phyloP scores from a whole-genome alignment of 2,888 invertebrate species.

The Stramonita haemastoma region DNA sequence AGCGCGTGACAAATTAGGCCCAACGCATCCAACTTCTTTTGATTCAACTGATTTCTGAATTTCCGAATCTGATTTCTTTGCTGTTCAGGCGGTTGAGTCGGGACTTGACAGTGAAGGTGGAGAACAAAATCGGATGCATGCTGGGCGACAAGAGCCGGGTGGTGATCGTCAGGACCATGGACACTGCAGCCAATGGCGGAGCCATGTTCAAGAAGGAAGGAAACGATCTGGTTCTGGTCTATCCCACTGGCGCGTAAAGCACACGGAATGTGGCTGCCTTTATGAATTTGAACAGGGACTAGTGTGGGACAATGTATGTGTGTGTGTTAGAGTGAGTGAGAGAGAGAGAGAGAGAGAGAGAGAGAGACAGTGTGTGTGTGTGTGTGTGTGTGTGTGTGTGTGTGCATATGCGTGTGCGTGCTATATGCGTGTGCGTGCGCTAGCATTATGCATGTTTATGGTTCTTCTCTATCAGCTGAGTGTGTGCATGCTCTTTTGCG shows the following conservation, averaged over 20 bases:
- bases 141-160: constrained; percentile 88
- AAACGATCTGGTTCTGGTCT: constrained; percentile 69
- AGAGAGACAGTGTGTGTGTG: background rate
- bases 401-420: background rate
- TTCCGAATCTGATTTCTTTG: too few relatives aligned
- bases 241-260: constrained; percentile 61
- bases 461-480: background rate
- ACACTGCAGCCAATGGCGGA: constrained; percentile 68
- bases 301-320: background rate
- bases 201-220: constrained; percentile 76
- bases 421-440: background rate
- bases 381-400: background rate
- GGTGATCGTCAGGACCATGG: constrained; percentile 82
- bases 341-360: background rate
- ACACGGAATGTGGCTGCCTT: background rate
- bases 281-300: too few relatives aligned
- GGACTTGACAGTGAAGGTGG: constrained; percentile 86
- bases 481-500: background rate
- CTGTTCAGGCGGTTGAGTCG: constrained; percentile 83
- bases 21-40: too few relatives aligned
- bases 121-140: constrained; percentile 86
- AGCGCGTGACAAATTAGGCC: too few relatives aligned
- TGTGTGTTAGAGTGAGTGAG: too few relatives aligned
- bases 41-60: too few relatives aligned
- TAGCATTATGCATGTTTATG: background rate